Percentiles rank a stretch among this genome's conserved stretches.
phyloP scores from a whole-genome alignment of 2,888 invertebrate genomes.

The Cephus runcator region DNA sequence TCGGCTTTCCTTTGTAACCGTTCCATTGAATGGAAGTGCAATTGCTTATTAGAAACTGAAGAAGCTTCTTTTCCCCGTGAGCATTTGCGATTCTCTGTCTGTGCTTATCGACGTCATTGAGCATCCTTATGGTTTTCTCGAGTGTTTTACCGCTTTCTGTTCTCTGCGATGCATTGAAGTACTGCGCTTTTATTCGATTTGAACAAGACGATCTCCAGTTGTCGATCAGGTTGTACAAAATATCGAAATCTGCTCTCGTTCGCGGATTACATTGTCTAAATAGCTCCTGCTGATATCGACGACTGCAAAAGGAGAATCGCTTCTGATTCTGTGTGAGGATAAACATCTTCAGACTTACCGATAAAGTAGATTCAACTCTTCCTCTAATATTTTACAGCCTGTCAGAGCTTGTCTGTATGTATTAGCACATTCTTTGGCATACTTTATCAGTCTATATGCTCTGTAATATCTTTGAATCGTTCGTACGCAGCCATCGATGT shows the following conservation, averaged over 20 bases:
- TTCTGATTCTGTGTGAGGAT: not conserved
- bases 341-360: not conserved
- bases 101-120: conserved; percentile 77
- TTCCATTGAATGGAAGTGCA: conserved; percentile 82
- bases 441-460: conserved; percentile 69
- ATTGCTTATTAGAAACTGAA: conserved; percentile 74
- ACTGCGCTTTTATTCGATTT: conserved; percentile 72
- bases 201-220: conserved; percentile 76
- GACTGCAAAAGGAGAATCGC: conserved; percentile 33
- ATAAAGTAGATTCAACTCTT: conserved; percentile 45
- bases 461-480: conserved; percentile 76
- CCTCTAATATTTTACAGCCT: conserved; percentile 69
- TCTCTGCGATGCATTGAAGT: conserved; percentile 76
- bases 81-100: conserved; percentile 72
- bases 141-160: conserved; percentile 77
- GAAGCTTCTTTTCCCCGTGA: conserved; percentile 70
- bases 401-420: conserved; percentile 68
- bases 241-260: conserved; percentile 78
- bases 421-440: conserved; percentile 66
- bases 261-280: conserved; percentile 77
- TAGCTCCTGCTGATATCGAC: conserved; percentile 70
- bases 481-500: conserved; percentile 67
- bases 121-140: conserved; percentile 78
- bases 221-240: conserved; percentile 77
- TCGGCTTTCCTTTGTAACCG: conserved; percentile 75